These are phyloP conservation scores for Psilopsiagon aymara DNA, from an alignment of 2,113 vertebrate species.

Conservation along the genomic window DNA sequence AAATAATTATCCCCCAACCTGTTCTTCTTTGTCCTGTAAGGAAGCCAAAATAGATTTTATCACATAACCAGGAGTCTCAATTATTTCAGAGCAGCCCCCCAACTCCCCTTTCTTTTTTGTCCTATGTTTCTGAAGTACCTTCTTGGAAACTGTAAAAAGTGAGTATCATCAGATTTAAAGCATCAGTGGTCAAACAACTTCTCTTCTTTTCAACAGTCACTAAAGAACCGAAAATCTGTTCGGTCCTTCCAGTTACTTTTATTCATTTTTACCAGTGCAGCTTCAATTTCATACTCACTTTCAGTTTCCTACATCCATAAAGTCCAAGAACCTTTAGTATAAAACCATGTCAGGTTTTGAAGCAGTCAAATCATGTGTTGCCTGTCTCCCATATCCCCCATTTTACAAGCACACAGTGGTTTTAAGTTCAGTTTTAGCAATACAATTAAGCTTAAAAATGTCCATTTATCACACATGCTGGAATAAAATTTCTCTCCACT, in stretches of 20 bases:
- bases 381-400: neutral
- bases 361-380: neutral
- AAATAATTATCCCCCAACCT: neutral
- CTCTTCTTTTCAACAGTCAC: neutral
- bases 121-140: neutral
- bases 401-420: neutral
- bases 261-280: neutral
- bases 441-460: neutral
- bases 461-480: conserved; percentile 5
- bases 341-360: neutral
- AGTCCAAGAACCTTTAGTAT: neutral
- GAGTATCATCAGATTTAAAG: neutral
- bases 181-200: neutral
- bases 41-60: conserved; percentile 7
- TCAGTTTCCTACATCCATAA: neutral
- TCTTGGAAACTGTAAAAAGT: neutral
- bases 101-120: neutral
- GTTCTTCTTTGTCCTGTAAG: conserved; percentile 31
- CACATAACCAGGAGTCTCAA: neutral
- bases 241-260: neutral
- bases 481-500: neutral
- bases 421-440: conserved; percentile 30
- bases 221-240: neutral
- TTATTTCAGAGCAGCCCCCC: neutral
- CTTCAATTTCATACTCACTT: neutral